Conservation (phyloP, 1,140 invertebrate species). For the Lepidurus apus region DNA sequence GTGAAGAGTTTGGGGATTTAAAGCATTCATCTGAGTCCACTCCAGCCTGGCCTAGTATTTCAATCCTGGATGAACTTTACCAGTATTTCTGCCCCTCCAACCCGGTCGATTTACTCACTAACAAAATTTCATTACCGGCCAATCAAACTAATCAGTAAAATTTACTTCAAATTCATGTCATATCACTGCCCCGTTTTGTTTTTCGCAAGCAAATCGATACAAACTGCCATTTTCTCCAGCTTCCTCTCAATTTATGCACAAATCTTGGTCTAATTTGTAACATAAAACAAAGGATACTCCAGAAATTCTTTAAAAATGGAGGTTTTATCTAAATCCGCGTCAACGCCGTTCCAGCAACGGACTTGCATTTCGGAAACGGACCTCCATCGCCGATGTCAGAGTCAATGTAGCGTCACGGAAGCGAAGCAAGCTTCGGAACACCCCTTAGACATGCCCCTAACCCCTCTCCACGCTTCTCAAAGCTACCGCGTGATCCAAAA, state of each 20-base stretch:
- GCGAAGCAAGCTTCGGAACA: not conserved
- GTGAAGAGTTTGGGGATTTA: not conserved
- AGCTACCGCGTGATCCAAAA: conserved; percentile 18
- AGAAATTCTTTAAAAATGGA: not conserved
- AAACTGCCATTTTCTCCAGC: not conserved
- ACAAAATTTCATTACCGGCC: not conserved
- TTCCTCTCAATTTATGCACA: not conserved
- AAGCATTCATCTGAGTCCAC: not conserved
- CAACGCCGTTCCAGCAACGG: not conserved
- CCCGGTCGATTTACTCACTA: not conserved
- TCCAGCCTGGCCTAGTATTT: not conserved
- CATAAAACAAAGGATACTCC: not conserved
- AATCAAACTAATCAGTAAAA: not conserved
- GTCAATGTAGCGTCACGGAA: not conserved
- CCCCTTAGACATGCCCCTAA: conserved; percentile 1
- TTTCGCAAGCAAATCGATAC: not conserved
- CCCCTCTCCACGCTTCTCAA: not conserved
- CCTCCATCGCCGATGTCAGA: not conserved
- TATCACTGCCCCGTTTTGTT: conserved; percentile 4
- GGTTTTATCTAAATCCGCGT: not conserved
- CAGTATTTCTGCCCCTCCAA: not conserved
- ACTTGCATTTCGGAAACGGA: not conserved
- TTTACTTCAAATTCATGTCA: not conserved
- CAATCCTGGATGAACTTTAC: not conserved
- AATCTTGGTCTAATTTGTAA: not conserved